A percentile compares a stretch with the other conserved stretches of the same genome.
Conservation (phyloP, 2,888 invertebrate species). For the Pharmacophagus antenor region DNA sequence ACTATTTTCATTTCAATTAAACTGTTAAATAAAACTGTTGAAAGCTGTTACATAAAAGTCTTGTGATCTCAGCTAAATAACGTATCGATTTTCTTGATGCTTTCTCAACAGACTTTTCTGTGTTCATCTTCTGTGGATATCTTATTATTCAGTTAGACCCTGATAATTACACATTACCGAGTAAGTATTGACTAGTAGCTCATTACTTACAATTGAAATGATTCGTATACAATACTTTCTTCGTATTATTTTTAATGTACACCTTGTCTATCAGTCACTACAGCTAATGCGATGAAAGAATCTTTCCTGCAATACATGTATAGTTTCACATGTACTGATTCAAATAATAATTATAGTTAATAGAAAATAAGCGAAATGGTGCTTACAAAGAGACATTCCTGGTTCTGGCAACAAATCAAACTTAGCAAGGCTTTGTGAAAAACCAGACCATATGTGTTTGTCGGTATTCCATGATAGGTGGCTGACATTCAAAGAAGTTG, state of each 20-base stretch:
- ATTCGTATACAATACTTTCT: not conserved
- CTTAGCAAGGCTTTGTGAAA: constrained; percentile 47
- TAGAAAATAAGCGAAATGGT: constrained; percentile 24
- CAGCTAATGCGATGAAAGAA: not conserved
- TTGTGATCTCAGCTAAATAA: too few species aligned
- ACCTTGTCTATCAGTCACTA: not conserved
- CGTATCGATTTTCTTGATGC: too few species aligned
- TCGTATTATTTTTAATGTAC: not conserved
- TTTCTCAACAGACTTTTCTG: too few species aligned
- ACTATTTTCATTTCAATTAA: too few species aligned
- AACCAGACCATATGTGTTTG: constrained; percentile 61
- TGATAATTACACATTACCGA: too few species aligned
- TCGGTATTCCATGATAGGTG: constrained; percentile 50
- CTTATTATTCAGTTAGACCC: too few species aligned
- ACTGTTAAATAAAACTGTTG: too few species aligned
- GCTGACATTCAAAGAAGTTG: constrained; percentile 43
- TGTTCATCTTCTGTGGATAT: too few species aligned
- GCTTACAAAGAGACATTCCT: constrained; percentile 66
- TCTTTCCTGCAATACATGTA: not conserved
- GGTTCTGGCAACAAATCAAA: constrained; percentile 69
- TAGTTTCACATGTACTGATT: not conserved
- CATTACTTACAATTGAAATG: not conserved
- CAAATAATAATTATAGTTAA: constrained; percentile 5
- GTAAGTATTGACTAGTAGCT: not conserved
- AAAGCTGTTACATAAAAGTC: too few species aligned